These are phyloP conservation scores for Phymastichus coffea DNA, from an alignment of 1,140 invertebrate species.

Conservation along the genomic window DNA sequence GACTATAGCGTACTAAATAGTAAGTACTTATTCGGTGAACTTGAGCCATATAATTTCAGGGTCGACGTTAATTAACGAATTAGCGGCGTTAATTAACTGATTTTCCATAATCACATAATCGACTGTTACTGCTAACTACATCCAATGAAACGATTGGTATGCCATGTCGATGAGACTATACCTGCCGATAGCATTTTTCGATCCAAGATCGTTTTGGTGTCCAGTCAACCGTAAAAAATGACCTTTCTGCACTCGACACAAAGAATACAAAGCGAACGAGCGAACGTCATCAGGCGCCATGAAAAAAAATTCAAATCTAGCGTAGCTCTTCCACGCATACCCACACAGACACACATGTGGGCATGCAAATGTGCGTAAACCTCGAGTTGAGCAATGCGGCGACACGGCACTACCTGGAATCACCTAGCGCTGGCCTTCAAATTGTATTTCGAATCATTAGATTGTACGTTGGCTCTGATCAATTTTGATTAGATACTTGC, in stretches of 20 bases:
- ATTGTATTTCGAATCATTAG: neutral
- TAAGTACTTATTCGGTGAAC: neutral
- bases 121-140: too few species aligned
- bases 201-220: constrained; percentile 3
- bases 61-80: too few species aligned
- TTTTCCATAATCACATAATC: neutral
- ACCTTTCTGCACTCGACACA: neutral
- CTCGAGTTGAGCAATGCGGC: constrained; percentile 1
- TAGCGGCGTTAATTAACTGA: neutral
- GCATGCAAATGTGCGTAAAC: constrained; percentile 3
- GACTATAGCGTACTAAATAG: neutral
- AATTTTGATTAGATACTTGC: too few species aligned
- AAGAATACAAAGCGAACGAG: neutral
- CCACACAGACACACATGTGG: too few species aligned
- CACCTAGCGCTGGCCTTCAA: neutral
- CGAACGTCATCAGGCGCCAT: neutral
- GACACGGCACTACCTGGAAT: neutral
- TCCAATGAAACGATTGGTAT: neutral
- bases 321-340: too few species aligned
- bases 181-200: neutral
- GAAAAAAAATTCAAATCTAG: neutral
- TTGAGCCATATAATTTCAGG: constrained; percentile 5
- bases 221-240: neutral
- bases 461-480: neutral
- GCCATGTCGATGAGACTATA: neutral